Base-by-base conservation (phyloP, 2,797 vertebrate genomes). In the Thunnus albacares region DNA sequence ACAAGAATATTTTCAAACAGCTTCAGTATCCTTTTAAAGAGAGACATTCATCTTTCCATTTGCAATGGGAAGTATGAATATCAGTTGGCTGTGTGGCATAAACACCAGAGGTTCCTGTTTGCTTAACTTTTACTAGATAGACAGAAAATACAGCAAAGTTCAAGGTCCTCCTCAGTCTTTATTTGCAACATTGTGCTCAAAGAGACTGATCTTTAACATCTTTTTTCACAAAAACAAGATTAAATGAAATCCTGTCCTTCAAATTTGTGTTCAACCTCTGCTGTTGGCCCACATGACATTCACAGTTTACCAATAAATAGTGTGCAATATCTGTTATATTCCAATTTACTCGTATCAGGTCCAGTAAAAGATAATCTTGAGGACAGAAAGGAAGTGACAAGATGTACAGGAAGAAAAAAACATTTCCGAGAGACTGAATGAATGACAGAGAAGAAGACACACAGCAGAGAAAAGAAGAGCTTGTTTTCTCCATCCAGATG, bases 261-360 rank as follows among this genome's bases (percentile, higher is more conserved):
- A 64, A 53, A 65, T 81, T 14, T 33, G n/a, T 65, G 28, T 75
- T 79, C 56, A 61, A 56, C 30, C 66, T 71, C 62, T 17, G 26
- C 18, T 56, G 22, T 69, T 12, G 51, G 24, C 18, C 47, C 52
- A 28, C 35, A 28, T 75, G 58, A 85, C 69, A 66, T 75, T 68
- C 81, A 68, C 57, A 78, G 65, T 86, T 66, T 84, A 75, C 63
- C 66, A 79, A 86, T 60, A 70, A 77, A 47, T 70, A 88, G 77
- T 67, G 63, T 69, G 41, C 62, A 58, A 57, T 61, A 79, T 78
- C 52, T 63, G 86, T 80, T 72, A 75, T 62, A 79, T 77, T 71
- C 69, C 17, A 72, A 62, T 84, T 75, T 74, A 66, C 75, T 91
- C 68, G 83, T 79, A 89, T 91, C 82, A 90, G 55, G 65, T 56